Evolutionary conservation across 1,140 invertebrate genomes (phyloP).

Genomic region (Zophobas morio): DNA sequence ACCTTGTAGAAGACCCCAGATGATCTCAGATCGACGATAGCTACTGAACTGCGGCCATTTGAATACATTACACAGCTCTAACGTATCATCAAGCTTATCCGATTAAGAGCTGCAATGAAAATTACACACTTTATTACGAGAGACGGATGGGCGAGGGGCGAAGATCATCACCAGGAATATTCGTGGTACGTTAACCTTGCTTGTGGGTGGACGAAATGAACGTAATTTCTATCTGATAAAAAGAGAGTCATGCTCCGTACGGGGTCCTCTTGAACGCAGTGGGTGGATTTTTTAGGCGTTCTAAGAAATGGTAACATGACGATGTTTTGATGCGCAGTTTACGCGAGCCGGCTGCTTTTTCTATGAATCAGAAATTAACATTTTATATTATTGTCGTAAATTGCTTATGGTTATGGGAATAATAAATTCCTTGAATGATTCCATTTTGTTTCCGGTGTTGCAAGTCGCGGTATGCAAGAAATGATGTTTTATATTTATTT

Average conservation of each 20-base stretch:
- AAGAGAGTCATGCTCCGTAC: slow-evolving; percentile 18
- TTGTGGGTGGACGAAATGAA: slow-evolving; percentile 34
- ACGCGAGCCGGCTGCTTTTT: slow-evolving; percentile 10
- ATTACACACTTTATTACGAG: slow-evolving; percentile 36
- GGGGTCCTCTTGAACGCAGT: background rate
- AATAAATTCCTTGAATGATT: background rate
- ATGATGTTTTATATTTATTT: no score
- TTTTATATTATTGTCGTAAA: slow-evolving; percentile 33
- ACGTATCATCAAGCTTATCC: slow-evolving; percentile 40
- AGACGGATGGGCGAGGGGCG: slow-evolving; percentile 24
- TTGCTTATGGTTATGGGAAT: background rate
- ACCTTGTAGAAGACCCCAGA: slow-evolving; percentile 41
- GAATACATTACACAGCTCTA: slow-evolving; percentile 40
- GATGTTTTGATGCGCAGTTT: slow-evolving; percentile 7
- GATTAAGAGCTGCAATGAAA: slow-evolving; percentile 30
- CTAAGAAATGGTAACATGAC: background rate
- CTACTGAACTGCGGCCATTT: slow-evolving; percentile 45
- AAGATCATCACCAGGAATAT: slow-evolving; percentile 17
- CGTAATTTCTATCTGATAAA: slow-evolving; percentile 41
- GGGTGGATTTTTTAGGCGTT: slow-evolving; percentile 9
- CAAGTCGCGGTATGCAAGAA: no score
- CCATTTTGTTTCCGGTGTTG: background rate
- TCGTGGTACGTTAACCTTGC: slow-evolving; percentile 9
- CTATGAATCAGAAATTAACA: slow-evolving; percentile 37
- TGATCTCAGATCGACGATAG: slow-evolving; percentile 41